Evolutionary conservation across 1,140 invertebrate genomes (phyloP).

Genomic region (Cyclargus thomasi): DNA sequence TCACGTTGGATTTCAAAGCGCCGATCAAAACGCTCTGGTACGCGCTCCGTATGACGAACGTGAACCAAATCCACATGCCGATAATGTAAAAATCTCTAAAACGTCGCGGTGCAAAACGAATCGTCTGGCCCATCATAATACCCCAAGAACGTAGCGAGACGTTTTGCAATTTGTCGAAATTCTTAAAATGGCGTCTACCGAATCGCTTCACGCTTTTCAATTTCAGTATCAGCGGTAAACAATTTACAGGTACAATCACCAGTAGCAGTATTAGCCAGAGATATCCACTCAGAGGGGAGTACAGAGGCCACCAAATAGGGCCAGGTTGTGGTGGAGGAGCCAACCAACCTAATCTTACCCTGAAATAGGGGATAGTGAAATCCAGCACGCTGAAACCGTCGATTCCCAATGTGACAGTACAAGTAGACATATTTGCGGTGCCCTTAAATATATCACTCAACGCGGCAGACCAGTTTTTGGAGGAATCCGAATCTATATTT

Average conservation of each 20-base stretch:
- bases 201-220: slow-evolving; percentile 36
- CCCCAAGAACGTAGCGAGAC: slow-evolving; percentile 50
- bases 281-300: slow-evolving; percentile 52
- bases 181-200: slow-evolving; percentile 40
- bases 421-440: slow-evolving; percentile 47
- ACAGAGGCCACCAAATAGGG: slow-evolving; percentile 43
- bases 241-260: slow-evolving; percentile 42
- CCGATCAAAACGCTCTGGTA: slow-evolving; percentile 58
- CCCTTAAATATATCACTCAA: slow-evolving; percentile 49
- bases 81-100: slow-evolving; percentile 59
- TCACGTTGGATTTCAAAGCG: slow-evolving; percentile 45
- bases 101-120: slow-evolving; percentile 40
- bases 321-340: slow-evolving; percentile 42
- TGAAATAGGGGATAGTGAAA: slow-evolving; percentile 49
- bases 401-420: slow-evolving; percentile 44
- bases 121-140: slow-evolving; percentile 48
- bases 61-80: slow-evolving; percentile 54
- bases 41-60: slow-evolving; percentile 51
- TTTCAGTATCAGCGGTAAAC: slow-evolving; percentile 39
- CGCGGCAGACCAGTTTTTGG: slow-evolving; percentile 50
- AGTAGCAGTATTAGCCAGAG: slow-evolving; percentile 47
- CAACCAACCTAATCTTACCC: slow-evolving; percentile 47
- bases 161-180: slow-evolving; percentile 40
- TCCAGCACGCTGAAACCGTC: slow-evolving; percentile 43
- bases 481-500: slow-evolving; percentile 46